Evolutionary conservation across 2,797 vertebrate genomes (phyloP), one percentile per base, ranked within the genome.

Genomic region (Cottoperca gobio): DNA sequence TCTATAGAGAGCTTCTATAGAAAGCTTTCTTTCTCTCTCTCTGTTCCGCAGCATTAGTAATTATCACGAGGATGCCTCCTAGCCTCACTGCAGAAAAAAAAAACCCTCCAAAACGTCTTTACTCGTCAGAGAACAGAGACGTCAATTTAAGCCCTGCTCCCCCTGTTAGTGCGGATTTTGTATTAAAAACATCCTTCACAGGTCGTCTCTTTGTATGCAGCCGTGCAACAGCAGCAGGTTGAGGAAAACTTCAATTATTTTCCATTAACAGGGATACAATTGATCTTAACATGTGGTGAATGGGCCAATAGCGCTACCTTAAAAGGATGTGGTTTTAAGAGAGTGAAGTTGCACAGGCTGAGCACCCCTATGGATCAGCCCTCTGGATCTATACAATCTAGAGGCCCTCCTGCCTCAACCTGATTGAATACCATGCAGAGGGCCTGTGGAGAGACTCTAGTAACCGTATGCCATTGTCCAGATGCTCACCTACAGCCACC

Each of bases 281-380:
- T 94, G 95, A 95, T 95, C 93, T 85, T 78, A 92, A 93, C 93
- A 93, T 92, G 91, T 81, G 88, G 93, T 69, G 93, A 94, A 85
- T 73, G 76, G 79, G 87, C 93, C 93, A 54, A 91, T 90, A 91
- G 88, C 78, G 26, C 62, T 73, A 85, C 88, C 88, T 90, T 85
- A 78, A 86, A 83, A 76, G 64, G 88, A 84, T 70, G 83, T 28
- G 65, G 76, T 68, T 81, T 82, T 73, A 72, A 70, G 79, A 81
- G 79, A 81, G 73, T 19, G 46, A 67, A 83, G 83, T 67, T 79
- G 68, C 73, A 33, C 83, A 79, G 85, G 73, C 85, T 62, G 76
- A 78, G 87, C 86, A 31, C 86, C 87, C 89, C 91, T 88, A 89
- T 91, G 89, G 91, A 88, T 93, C 70, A 11, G 83, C 84, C 74